These are phyloP conservation scores for Lepidochitona cinerea DNA, from an alignment of 2,888 invertebrate genomes.

Conservation along the genomic window DNA sequence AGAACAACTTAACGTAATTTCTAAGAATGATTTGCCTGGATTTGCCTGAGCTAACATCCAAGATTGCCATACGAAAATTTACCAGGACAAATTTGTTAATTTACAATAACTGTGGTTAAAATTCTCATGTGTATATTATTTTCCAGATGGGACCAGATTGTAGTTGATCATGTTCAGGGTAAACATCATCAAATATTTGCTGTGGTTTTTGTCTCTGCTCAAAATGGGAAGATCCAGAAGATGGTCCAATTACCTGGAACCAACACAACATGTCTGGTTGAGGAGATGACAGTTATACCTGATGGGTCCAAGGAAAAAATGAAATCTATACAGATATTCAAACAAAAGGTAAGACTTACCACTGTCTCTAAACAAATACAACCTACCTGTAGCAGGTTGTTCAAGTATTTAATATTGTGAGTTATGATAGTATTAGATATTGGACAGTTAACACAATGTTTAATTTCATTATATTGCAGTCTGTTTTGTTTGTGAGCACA, in stretches of 20 bases:
- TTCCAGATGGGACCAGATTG: slow-evolving; percentile 74
- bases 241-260: slow-evolving; percentile 81
- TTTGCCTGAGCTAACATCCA: too few relatives aligned
- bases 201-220: slow-evolving; percentile 86
- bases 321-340: slow-evolving; percentile 82
- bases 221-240: slow-evolving; percentile 83
- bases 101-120: too few relatives aligned
- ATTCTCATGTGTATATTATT: too few relatives aligned
- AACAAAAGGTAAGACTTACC: slow-evolving; percentile 65
- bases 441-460: too few relatives aligned
- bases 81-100: too few relatives aligned
- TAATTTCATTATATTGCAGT: slow-evolving; percentile 68
- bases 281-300: slow-evolving; percentile 81
- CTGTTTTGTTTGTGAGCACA: slow-evolving; percentile 84
- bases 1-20: too few relatives aligned
- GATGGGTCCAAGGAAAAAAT: slow-evolving; percentile 75
- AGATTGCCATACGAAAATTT: too few relatives aligned
- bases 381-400: too few relatives aligned
- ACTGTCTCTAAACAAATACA: too few relatives aligned
- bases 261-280: slow-evolving; percentile 85
- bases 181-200: slow-evolving; percentile 79
- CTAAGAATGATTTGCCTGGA: too few relatives aligned
- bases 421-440: too few relatives aligned
- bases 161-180: slow-evolving; percentile 84
- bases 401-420: too few relatives aligned